These are phyloP conservation scores for Phoenicopterus ruber DNA, from an alignment of 2,113 vertebrate genomes.

Conservation along the genomic window DNA sequence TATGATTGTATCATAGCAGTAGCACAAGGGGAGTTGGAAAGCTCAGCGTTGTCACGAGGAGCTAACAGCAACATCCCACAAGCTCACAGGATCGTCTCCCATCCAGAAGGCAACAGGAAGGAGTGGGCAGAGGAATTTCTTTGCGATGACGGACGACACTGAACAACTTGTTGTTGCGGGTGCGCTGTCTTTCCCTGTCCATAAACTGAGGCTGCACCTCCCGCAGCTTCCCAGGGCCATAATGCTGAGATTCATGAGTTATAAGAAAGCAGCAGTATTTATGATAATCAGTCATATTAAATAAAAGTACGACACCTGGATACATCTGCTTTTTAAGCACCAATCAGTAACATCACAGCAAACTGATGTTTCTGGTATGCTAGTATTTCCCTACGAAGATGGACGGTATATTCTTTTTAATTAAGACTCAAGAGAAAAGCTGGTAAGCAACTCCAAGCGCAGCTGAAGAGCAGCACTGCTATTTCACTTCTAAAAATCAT, in stretches of 20 bases:
- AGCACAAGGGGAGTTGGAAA: background rate
- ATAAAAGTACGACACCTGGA: background rate
- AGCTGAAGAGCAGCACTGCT: constrained; percentile 1
- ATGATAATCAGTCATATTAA: background rate
- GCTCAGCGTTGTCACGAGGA: background rate
- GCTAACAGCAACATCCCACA: background rate
- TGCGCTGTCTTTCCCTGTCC: background rate
- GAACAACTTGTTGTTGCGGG: background rate
- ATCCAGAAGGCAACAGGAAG: constrained; percentile 3
- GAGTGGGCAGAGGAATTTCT: constrained; percentile 16
- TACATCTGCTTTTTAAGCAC: background rate
- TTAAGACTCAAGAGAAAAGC: constrained; percentile 22
- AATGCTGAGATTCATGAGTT: background rate
- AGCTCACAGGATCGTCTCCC: background rate
- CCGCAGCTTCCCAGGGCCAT: background rate
- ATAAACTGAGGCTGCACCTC: background rate
- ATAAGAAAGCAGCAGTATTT: background rate
- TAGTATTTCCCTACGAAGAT: background rate
- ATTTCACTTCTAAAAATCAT: background rate
- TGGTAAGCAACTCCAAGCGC: background rate
- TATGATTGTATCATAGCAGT: background rate
- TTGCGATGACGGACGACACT: rapidly evolving
- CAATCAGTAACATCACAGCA: background rate
- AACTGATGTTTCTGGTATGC: background rate
- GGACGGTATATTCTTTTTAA: background rate